phyloP scores from a whole-genome alignment of 1,140 invertebrate species.

The Diorhabda elongata region DNA sequence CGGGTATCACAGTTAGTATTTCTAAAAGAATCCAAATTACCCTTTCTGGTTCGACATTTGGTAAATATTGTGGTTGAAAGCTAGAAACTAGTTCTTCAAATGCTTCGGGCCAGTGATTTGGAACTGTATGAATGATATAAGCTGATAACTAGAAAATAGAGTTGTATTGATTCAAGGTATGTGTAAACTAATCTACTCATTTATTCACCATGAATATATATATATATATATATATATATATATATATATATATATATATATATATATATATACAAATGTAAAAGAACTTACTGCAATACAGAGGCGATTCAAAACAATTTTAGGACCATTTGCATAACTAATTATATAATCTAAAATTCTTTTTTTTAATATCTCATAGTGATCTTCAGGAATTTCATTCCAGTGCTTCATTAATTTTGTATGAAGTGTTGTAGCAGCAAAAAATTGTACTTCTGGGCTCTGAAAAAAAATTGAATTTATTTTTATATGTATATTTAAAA shows the following conservation, averaged over 20 bases:
- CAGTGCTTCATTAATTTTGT: slow-evolving; percentile 82
- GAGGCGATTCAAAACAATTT: slow-evolving; percentile 77
- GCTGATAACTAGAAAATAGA: slow-evolving; percentile 56
- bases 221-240: too few species aligned
- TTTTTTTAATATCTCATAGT: slow-evolving; percentile 69
- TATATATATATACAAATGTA: background rate
- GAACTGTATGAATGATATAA: slow-evolving; percentile 62
- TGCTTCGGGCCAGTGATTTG: slow-evolving; percentile 60
- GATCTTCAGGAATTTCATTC: slow-evolving; percentile 74
- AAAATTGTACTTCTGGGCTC: slow-evolving; percentile 85
- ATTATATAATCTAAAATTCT: slow-evolving; percentile 73
- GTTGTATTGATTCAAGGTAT: too few species aligned
- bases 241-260: too few species aligned
- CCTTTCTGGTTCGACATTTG: slow-evolving; percentile 53
- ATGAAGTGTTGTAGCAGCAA: slow-evolving; percentile 84
- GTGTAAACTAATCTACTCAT: too few species aligned
- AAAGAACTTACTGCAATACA: slow-evolving; percentile 75
- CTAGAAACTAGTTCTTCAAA: slow-evolving; percentile 60
- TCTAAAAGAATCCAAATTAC: slow-evolving; percentile 64
- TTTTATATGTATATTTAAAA: too few species aligned
- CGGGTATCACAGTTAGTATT: slow-evolving; percentile 72
- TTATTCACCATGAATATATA: too few species aligned
- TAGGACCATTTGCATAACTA: slow-evolving; percentile 70
- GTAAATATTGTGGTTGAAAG: slow-evolving; percentile 59
- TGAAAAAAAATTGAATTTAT: slow-evolving; percentile 46